phyloP scores from a whole-genome alignment of 1,140 invertebrate species.

The Aphis gossypii region DNA sequence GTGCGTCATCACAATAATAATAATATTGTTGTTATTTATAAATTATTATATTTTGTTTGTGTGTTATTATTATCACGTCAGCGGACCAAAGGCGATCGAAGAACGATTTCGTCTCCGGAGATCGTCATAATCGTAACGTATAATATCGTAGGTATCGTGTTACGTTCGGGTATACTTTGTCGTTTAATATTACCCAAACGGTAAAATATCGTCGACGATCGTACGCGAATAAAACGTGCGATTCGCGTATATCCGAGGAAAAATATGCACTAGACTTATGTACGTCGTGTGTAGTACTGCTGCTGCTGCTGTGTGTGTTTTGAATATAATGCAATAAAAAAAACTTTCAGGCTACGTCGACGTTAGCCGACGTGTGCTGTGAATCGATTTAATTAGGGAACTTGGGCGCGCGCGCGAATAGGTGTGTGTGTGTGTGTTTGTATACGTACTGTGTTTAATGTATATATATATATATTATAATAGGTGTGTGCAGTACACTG shows the following conservation, averaged over 20 bases:
- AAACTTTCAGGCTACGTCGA: neutral
- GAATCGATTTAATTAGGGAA: conserved; percentile 3
- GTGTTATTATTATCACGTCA: neutral
- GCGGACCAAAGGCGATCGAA: neutral
- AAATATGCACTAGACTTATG: neutral
- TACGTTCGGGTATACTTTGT: too few species aligned
- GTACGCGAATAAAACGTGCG: neutral
- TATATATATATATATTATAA: neutral
- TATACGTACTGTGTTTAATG: too few species aligned
- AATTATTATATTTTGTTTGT: too few species aligned
- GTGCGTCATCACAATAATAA: neutral
- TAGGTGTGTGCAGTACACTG: neutral
- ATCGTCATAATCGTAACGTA: neutral
- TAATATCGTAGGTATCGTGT: too few species aligned
- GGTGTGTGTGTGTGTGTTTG: neutral
- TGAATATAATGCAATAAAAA: neutral
- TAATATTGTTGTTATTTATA: neutral
- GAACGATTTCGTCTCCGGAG: neutral
- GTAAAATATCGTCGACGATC: neutral
- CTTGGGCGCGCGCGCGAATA: neutral
- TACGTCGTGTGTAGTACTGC: too few species aligned
- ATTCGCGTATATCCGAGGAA: neutral
- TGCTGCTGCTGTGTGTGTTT: neutral
- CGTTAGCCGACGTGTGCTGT: neutral
- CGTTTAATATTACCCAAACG: too few species aligned